Conservation (phyloP, 2,888 invertebrate genomes). For the Seira ritae region DNA sequence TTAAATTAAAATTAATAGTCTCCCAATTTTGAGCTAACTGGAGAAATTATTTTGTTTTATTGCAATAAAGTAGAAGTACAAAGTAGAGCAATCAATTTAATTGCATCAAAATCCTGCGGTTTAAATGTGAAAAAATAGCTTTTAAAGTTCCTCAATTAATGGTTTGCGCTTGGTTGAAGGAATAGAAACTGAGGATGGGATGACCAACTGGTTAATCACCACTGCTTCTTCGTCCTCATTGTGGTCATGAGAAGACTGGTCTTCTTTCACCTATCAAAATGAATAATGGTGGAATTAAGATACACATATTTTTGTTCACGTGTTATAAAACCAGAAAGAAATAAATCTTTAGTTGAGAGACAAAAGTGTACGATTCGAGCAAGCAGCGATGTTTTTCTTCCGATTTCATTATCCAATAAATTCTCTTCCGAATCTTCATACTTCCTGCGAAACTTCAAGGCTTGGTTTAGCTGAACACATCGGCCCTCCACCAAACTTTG, state of each 20-base stretch:
- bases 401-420: slow-evolving; percentile 29
- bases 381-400: slow-evolving; percentile 17
- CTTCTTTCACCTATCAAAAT: not conserved
- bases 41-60: too few species aligned
- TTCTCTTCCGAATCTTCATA: not conserved
- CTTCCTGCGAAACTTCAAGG: not conserved
- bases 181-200: not conserved
- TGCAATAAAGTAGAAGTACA: not conserved
- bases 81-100: not conserved
- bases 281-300: not conserved
- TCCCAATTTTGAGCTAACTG: too few species aligned
- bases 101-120: not conserved
- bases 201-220: not conserved
- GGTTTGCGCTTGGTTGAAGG: not conserved
- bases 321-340: not conserved
- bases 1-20: too few species aligned
- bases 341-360: too few species aligned
- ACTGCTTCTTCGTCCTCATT: slow-evolving; percentile 13
- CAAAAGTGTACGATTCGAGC: slow-evolving; percentile 44
- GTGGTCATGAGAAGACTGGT: not conserved
- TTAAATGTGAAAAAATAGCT: not conserved
- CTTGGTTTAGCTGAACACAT: not conserved
- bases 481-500: not conserved
- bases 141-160: not conserved
- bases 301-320: not conserved